phyloP scores from a whole-genome alignment of 1,140 invertebrate species.

The Neodiprion lecontei region DNA sequence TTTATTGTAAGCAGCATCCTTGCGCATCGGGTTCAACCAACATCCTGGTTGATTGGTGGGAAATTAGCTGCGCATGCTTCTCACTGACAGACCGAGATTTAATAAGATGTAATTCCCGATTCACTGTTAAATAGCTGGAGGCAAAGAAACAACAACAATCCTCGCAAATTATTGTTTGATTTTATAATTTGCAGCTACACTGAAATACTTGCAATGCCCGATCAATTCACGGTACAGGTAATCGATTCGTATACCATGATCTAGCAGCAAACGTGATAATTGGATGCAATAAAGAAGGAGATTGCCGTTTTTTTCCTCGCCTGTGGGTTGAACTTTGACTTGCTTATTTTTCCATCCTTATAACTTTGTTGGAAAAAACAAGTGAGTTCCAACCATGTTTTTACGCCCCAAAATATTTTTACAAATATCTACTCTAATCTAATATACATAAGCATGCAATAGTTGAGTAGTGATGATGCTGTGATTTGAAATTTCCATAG shows the following conservation, averaged over 20 bases:
- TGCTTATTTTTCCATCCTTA: too few species aligned
- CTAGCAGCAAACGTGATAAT: neutral
- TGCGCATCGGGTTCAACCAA: neutral
- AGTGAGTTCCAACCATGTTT: too few species aligned
- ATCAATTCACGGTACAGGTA: neutral
- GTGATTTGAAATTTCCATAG: too few species aligned
- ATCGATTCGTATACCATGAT: neutral
- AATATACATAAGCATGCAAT: too few species aligned
- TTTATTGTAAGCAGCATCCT: neutral
- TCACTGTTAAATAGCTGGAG: neutral
- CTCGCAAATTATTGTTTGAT: neutral
- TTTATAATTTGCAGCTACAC: neutral
- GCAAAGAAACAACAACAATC: neutral
- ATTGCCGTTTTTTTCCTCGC: neutral
- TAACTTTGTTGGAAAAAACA: too few species aligned
- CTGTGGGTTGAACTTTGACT: too few species aligned
- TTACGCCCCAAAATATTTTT: too few species aligned
- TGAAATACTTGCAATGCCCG: neutral
- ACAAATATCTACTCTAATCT: too few species aligned
- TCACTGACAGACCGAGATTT: neutral
- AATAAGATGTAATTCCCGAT: conserved; percentile 5
- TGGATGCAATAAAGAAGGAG: neutral
- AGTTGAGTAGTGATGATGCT: too few species aligned
- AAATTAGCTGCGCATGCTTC: neutral
- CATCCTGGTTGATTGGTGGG: neutral